Evolutionary conservation across 2,797 vertebrate genomes (phyloP).

Genomic region (Pseudochromis fuscus): DNA sequence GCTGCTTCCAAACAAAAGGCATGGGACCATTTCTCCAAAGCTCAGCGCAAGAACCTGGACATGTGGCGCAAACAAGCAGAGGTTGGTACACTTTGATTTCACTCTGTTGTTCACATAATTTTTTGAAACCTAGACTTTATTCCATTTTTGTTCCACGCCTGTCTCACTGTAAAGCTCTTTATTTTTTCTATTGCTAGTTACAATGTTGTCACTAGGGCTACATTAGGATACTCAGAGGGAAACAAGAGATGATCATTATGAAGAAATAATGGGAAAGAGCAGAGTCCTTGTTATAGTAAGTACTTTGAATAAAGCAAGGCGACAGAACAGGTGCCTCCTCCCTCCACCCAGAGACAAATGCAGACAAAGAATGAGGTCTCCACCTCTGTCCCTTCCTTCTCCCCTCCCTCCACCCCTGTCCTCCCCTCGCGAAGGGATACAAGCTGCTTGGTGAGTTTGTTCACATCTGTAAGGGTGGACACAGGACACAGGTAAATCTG

Average conservation of each 20-base stretch:
- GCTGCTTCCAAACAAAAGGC: slow-evolving; percentile 99
- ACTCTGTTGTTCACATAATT: slow-evolving; percentile 50
- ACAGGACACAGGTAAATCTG: slow-evolving; percentile 73
- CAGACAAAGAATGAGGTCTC: slow-evolving; percentile 38
- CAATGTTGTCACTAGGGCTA: slow-evolving; percentile 1
- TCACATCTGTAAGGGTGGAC: slow-evolving; percentile 58
- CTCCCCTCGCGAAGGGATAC: slow-evolving; percentile 63
- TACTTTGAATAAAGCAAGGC: slow-evolving; percentile 52
- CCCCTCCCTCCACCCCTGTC: slow-evolving; percentile 46
- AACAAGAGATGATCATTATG: slow-evolving; percentile 14
- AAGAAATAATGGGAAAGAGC: slow-evolving; percentile 31
- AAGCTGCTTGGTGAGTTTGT: slow-evolving; percentile 73
- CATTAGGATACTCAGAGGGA: not conserved
- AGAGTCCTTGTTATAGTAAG: slow-evolving; percentile 68
- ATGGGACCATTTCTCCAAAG: slow-evolving; percentile 99
- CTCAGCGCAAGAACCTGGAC: slow-evolving; percentile 99
- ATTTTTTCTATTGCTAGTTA: slow-evolving; percentile 28
- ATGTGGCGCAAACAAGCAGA: slow-evolving; percentile 99
- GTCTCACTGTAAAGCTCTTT: slow-evolving; percentile 27
- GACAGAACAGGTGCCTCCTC: slow-evolving; percentile 36
- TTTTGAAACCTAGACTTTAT: slow-evolving; percentile 51
- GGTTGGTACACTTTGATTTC: slow-evolving; percentile 87
- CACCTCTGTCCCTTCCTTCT: slow-evolving; percentile 49
- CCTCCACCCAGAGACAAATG: slow-evolving; percentile 38
- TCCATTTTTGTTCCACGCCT: slow-evolving; percentile 41